Percentiles rank a stretch among this genome's conserved stretches.
Evolutionary conservation across 2,797 vertebrate genomes (phyloP).

Genomic region (Trematomus bernacchii): DNA sequence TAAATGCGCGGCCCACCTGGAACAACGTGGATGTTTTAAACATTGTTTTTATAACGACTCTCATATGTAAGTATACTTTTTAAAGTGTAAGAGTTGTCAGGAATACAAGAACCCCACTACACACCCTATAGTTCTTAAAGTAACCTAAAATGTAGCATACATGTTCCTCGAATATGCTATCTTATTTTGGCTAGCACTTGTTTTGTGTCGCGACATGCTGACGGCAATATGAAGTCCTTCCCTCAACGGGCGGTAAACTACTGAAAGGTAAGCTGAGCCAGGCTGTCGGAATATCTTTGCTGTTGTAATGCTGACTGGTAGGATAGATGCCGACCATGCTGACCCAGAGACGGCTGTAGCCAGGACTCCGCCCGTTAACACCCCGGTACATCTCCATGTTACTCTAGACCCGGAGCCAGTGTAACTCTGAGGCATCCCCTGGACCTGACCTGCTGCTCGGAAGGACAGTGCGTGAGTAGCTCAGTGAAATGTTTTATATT

Average conservation of each 20-base stretch:
- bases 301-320: constrained; percentile 67
- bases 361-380: constrained; percentile 59
- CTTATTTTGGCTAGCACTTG: no score
- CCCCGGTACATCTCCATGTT: constrained; percentile 24
- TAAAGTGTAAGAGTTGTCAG: background rate
- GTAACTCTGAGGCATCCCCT: constrained; percentile 45
- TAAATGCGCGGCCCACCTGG: background rate
- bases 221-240: background rate
- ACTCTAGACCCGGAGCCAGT: constrained; percentile 9
- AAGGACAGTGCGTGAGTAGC: constrained; percentile 41
- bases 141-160: background rate
- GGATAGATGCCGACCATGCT: constrained; percentile 74
- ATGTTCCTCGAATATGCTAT: background rate
- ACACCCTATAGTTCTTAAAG: background rate
- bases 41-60: background rate
- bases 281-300: constrained; percentile 34
- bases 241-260: background rate
- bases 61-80: background rate
- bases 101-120: background rate
- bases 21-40: background rate
- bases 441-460: constrained; percentile 20
- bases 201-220: background rate
- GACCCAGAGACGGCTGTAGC: constrained; percentile 51
- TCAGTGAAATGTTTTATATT: constrained; percentile 15
- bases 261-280: constrained; percentile 59